Evolutionary conservation across 2,888 invertebrate genomes (phyloP).

Genomic region (Tholera decimalis): DNA sequence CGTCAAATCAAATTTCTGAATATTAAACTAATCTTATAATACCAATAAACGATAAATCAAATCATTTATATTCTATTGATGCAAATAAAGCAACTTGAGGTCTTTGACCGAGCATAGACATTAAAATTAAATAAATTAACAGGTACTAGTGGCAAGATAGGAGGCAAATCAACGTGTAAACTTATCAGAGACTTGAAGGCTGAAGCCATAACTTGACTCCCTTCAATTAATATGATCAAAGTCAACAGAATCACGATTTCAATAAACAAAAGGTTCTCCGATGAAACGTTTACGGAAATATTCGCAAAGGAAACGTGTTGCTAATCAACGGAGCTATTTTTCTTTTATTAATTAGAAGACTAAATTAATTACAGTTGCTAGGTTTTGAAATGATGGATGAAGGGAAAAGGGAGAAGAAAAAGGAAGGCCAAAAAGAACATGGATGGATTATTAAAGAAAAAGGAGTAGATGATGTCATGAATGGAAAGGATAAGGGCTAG

Average conservation of each 20-base stretch:
- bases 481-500: too few species aligned
- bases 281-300: constrained; percentile 7
- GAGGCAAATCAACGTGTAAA: constrained; percentile 43
- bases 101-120: constrained; percentile 44
- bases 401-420: too few species aligned
- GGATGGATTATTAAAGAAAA: too few species aligned
- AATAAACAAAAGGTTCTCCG: constrained; percentile 24
- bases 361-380: not conserved
- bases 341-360: not conserved
- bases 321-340: not conserved
- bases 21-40: constrained; percentile 9
- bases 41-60: constrained; percentile 35
- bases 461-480: too few species aligned
- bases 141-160: constrained; percentile 12
- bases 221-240: constrained; percentile 47
- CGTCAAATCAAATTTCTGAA: not conserved
- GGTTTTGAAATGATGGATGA: too few species aligned
- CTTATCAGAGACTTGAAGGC: constrained; percentile 23
- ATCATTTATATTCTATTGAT: constrained; percentile 14
- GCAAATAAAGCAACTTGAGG: constrained; percentile 30
- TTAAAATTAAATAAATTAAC: constrained; percentile 35
- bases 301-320: constrained; percentile 1
- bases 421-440: too few species aligned
- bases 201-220: constrained; percentile 47
- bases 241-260: constrained; percentile 47